Conservation (phyloP, 1,140 invertebrate species). For the Riptortus pedestris region DNA sequence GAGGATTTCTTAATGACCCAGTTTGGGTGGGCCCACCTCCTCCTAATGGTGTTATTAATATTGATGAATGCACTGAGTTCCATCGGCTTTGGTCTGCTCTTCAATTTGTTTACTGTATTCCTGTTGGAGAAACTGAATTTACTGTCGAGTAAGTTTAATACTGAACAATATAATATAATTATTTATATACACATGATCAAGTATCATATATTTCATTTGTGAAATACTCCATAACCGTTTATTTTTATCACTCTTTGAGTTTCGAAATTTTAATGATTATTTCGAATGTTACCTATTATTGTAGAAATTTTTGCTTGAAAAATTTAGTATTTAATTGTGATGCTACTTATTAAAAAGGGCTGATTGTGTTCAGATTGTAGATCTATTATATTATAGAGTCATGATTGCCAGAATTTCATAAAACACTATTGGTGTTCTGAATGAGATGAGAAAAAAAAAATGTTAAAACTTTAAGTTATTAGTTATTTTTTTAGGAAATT, state of each 20-base stretch:
- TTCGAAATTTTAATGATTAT: neutral
- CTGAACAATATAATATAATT: too few species aligned
- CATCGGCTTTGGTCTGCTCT: conserved; percentile 95
- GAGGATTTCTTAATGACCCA: conserved; percentile 75
- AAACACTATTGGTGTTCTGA: too few species aligned
- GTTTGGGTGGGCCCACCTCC: conserved; percentile 85
- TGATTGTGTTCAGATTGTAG: too few species aligned
- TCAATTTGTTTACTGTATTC: conserved; percentile 97
- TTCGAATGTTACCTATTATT: neutral
- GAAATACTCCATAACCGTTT: neutral
- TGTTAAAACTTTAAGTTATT: too few species aligned
- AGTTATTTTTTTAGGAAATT: too few species aligned
- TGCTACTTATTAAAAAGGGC: too few species aligned
- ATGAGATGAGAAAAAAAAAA: too few species aligned
- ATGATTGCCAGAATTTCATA: too few species aligned
- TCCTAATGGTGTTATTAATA: conserved; percentile 84
- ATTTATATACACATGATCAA: conserved; percentile 1
- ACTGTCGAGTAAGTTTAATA: conserved; percentile 82
- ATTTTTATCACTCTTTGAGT: neutral
- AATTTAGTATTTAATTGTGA: too few species aligned
- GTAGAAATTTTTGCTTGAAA: too few species aligned
- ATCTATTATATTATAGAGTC: too few species aligned
- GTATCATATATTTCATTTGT: neutral
- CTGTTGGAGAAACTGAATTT: conserved; percentile 92
- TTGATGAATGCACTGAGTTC: conserved; percentile 96